These are phyloP conservation scores for Astur gentilis DNA, from an alignment of 2,113 vertebrate genomes.

Conservation along the genomic window DNA sequence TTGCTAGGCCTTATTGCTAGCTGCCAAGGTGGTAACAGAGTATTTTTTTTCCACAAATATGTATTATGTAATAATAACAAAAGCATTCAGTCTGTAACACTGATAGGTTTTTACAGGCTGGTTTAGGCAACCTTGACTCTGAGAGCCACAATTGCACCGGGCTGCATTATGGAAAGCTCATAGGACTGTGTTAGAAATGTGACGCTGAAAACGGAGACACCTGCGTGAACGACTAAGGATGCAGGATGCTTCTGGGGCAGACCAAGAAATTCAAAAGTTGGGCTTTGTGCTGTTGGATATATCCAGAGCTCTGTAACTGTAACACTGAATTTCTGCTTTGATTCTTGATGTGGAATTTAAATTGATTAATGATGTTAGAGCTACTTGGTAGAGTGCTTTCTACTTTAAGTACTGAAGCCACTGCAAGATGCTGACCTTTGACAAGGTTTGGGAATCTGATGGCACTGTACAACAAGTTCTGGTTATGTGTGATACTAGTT, in stretches of 20 bases:
- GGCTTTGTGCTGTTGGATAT: background rate
- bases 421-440: background rate
- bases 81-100: background rate
- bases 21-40: background rate
- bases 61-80: background rate
- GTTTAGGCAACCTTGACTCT: background rate
- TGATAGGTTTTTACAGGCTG: background rate
- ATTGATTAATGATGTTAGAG: background rate
- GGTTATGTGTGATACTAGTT: background rate
- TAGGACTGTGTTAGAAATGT: background rate
- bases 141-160: background rate
- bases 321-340: background rate
- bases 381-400: background rate
- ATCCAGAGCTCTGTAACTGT: background rate
- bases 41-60: background rate
- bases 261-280: background rate
- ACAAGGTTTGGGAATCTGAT: background rate
- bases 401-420: background rate
- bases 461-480: background rate
- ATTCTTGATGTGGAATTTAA: background rate
- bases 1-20: background rate
- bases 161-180: background rate
- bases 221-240: background rate
- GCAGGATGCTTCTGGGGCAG: background rate
- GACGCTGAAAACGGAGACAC: background rate